Base-by-base conservation (phyloP, 2,113 vertebrate genomes). In the Tylochromis polylepis region DNA sequence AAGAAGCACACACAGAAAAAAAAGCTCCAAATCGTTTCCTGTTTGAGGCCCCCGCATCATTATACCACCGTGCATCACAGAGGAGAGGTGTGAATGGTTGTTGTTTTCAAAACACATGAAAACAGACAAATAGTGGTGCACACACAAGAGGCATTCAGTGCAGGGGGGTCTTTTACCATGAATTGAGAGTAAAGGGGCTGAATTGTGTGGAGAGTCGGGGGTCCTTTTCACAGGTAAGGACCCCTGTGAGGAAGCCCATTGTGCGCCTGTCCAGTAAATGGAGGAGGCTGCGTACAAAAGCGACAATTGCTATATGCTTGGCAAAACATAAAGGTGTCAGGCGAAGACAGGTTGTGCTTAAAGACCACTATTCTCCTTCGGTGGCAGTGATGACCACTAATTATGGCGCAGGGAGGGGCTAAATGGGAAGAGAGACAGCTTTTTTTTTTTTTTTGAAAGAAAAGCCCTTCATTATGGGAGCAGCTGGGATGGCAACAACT, bases 171-270 rank as follows among this genome's bases (percentile, higher is more conserved):
- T 92, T 93, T 93, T 88, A 91, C 89, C 87, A 85, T 90, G 92
- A 92, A 93, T 88, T 91, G 92, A 93, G 94, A 93, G 90, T 92
- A 95, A 93, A 93, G 86, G 89, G 88, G 90, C 85, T 90, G 93
- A 88, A 93, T 88, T 92, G 91, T 91, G 87, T 88, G 89, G 94
- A 86, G 93, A 88, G 91, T 94, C 88, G 94, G 94, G 95, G 95
- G 92, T 95, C 93, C 96, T 89, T 96, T 96, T 96, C 95, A 96
- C 96, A 96, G 95, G 96, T 96, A 96, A 96, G 91, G 91, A 95
- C 95, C 96, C 96, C 94, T 91, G 93, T 86, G 15, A 90, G 90
- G 93, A 85, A 6, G 59, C 84, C 92, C 87, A 95, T 97, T 97
- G 96, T 96, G 84, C 15, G 95, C 91, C 94, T 89, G 93, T 95